These are phyloP conservation scores for Crotophaga sulcirostris DNA, from an alignment of 2,113 vertebrate genomes.

Conservation along the genomic window DNA sequence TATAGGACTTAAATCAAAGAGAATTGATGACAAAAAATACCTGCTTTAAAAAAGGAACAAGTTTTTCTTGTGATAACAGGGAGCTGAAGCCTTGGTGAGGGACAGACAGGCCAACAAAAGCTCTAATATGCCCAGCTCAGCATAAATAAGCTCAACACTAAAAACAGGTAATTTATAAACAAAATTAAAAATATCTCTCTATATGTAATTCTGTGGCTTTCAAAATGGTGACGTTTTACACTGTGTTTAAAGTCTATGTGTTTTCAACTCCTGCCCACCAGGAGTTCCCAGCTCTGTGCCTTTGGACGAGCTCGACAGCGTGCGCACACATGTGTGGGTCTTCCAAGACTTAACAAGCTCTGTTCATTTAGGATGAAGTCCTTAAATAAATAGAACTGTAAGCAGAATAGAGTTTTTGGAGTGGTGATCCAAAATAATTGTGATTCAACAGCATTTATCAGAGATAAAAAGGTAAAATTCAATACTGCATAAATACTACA, in stretches of 20 bases:
- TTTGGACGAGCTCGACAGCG: not conserved
- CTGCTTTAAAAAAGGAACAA: constrained; percentile 3
- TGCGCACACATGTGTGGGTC: rapidly evolving
- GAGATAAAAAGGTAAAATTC: not conserved
- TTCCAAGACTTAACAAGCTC: not conserved
- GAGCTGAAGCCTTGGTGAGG: not conserved
- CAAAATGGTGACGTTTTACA: not conserved
- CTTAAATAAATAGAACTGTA: not conserved
- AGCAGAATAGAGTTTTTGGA: not conserved
- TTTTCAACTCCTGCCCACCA: not conserved
- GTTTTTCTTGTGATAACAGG: not conserved
- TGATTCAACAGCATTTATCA: not conserved
- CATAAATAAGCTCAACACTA: not conserved
- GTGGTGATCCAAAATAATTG: not conserved
- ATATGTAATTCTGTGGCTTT: not conserved
- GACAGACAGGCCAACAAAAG: not conserved
- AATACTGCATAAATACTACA: not conserved
- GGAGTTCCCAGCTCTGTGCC: not conserved
- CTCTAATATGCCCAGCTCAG: not conserved
- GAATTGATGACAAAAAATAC: constrained; percentile 27
- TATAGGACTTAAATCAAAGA: constrained; percentile 34
- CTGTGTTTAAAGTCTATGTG: not conserved
- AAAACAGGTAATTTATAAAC: not conserved
- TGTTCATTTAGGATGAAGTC: not conserved
- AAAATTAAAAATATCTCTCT: not conserved